Evolutionary conservation across 2,797 vertebrate genomes (phyloP).

Genomic region (Adelosebastes latens): DNA sequence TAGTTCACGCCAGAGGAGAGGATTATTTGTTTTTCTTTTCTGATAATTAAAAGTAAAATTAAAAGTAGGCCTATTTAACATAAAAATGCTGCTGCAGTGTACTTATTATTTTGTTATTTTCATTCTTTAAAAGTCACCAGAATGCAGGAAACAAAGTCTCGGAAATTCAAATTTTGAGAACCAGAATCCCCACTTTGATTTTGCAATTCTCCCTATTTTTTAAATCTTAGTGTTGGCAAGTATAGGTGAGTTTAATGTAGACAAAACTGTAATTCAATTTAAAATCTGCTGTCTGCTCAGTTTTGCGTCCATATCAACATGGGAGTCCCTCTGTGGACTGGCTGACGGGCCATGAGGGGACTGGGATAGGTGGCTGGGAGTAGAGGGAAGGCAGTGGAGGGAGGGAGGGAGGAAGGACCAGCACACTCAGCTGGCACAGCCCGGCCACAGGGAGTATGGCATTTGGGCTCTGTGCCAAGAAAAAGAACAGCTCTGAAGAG

Average conservation of each 20-base stretch:
- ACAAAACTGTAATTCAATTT: constrained; percentile 31
- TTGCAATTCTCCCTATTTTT: too few relatives aligned
- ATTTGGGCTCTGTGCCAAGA: constrained; percentile 78
- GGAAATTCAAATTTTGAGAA: too few relatives aligned
- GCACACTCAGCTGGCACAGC: constrained; percentile 77
- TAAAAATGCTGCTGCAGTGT: too few relatives aligned
- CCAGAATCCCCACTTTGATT: too few relatives aligned
- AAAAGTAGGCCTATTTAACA: too few relatives aligned
- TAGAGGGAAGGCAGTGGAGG: background rate
- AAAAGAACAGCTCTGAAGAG: constrained; percentile 72
- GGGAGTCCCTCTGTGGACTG: constrained; percentile 50
- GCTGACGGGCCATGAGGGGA: constrained; percentile 35
- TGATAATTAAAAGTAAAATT: too few relatives aligned
- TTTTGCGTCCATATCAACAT: constrained; percentile 21
- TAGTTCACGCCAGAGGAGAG: too few relatives aligned
- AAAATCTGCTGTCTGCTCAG: constrained; percentile 13
- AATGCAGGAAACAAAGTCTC: too few relatives aligned
- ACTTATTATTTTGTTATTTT: too few relatives aligned
- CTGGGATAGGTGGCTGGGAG: constrained; percentile 17
- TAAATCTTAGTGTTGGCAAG: too few relatives aligned
- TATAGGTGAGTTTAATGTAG: constrained; percentile 1
- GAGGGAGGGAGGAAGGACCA: constrained; percentile 52
- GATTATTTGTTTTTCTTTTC: too few relatives aligned
- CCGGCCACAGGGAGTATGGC: constrained; percentile 66
- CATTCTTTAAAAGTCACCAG: too few relatives aligned